Evolutionary conservation across 2,888 invertebrate genomes (phyloP), one percentile per base, ranked within the genome.

Genomic region (Rapana venosa): DNA sequence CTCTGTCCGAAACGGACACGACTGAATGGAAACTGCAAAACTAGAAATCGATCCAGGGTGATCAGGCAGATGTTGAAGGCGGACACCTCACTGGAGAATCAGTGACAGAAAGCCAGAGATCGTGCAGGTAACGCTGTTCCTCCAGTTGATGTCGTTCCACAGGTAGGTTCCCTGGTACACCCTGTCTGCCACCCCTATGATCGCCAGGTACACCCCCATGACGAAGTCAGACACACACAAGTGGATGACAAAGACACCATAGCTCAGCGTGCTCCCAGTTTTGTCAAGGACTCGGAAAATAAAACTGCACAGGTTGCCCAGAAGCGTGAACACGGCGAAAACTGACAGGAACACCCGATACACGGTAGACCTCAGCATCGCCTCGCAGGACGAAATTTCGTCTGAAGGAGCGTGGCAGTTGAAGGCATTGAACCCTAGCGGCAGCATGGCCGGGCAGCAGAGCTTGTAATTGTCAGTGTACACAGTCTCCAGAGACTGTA

Each of bases 381-480:
- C 77, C 17, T 77, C 15, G 77, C 77, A 77, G 77, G 77, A 77
- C 5, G 77, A 77, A 32, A 77, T 32, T 17, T 77, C 77, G 15
- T 77, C 77, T 13, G 32, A 77, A 77, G 77, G 77, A 15, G 77
- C 77, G 32, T 77, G 77, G 20, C 77, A 77, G 77, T 77, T 32
- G 13, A 32, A 17, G 30, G 26, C 4, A 15, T 32, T 77, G 32
- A 77, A 77, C 0, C 77, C 77, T 1, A 1, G 15, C 11, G 77
- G 77, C 32, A 77, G 26, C 15, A 32, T 77, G 26, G 32, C 77
- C 1, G 77, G 32, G 77, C 77, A 77, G 20, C 77, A 77, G 32
- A 77, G 77, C 20, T 77, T 77, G 77, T 77, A 77, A 32, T 77
- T 77, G 32, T 77, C 77, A 32, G 77, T 32, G 20, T 77, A 77